These are phyloP conservation scores for Rhagium mordax DNA, from an alignment of 2,888 invertebrate species.

Conservation along the genomic window DNA sequence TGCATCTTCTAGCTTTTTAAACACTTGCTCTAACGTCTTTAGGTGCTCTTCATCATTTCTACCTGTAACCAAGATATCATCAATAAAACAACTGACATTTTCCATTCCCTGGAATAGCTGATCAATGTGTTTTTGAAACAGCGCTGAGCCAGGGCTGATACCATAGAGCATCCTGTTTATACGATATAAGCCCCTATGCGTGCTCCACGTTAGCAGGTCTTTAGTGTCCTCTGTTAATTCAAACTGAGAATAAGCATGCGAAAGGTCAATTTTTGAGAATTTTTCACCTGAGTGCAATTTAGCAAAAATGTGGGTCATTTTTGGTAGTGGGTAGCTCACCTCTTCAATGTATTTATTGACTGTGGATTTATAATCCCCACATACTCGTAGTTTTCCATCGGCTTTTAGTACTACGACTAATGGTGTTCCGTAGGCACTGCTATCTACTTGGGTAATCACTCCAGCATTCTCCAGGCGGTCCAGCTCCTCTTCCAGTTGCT, in stretches of 20 bases:
- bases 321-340: constrained; percentile 6
- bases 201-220: background rate
- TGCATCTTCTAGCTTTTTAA: background rate
- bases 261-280: background rate
- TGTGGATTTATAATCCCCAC: background rate
- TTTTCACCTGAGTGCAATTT: constrained; percentile 2
- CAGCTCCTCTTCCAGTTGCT: constrained; percentile 23
- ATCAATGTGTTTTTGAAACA: background rate
- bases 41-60: background rate
- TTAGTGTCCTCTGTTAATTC: background rate
- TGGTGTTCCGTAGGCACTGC: constrained; percentile 9
- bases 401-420: background rate
- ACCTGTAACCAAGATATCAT: background rate
- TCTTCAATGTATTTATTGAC: constrained; percentile 21
- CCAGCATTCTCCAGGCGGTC: background rate
- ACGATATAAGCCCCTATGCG: constrained; percentile 17
- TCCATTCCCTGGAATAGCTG: background rate
- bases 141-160: constrained; percentile 5
- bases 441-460: constrained; percentile 10
- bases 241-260: background rate
- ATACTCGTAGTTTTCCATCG: background rate
- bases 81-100: background rate
- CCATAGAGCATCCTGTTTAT: constrained; percentile 7
- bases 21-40: background rate
- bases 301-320: constrained; percentile 13